phyloP scores from a whole-genome alignment of 1,140 invertebrate genomes.

The Meloidogyne exigua region DNA sequence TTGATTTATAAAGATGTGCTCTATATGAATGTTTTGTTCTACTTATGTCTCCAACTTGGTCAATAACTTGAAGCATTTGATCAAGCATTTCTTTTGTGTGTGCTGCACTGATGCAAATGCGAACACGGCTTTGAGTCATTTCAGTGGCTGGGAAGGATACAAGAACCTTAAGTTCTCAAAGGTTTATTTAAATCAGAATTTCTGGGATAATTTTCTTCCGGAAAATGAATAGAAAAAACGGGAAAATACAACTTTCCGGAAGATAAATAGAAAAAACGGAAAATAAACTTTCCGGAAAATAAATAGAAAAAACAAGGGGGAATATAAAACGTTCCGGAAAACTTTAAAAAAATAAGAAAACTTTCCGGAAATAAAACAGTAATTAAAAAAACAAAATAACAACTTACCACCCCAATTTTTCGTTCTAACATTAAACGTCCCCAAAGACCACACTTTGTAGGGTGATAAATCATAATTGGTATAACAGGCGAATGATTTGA shows the following conservation, averaged over 20 bases:
- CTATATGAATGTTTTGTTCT: slow-evolving; percentile 56
- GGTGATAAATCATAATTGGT: slow-evolving; percentile 87
- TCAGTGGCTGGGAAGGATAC: slow-evolving; percentile 98
- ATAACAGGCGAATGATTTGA: slow-evolving; percentile 94
- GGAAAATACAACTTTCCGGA: neutral
- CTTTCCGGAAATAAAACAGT: neutral
- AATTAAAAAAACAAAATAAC: neutral
- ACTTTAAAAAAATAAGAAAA: neutral
- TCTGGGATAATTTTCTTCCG: too few species aligned
- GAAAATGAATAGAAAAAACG: too few species aligned
- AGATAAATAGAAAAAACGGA: neutral
- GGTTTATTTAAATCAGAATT: too few species aligned
- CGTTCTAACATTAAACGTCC: slow-evolving; percentile 78
- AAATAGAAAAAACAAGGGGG: neutral
- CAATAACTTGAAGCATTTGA: slow-evolving; percentile 67
- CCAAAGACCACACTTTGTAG: slow-evolving; percentile 79
- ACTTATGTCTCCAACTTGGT: slow-evolving; percentile 55
- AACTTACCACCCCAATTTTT: slow-evolving; percentile 75
- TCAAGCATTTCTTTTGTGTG: slow-evolving; percentile 94
- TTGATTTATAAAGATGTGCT: slow-evolving; percentile 53
- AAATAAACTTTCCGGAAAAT: neutral
- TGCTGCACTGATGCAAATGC: slow-evolving; percentile 91
- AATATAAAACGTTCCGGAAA: neutral
- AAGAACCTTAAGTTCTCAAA: slow-evolving; percentile 77
- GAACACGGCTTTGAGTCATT: slow-evolving; percentile 73